phyloP scores from a whole-genome alignment of 2,113 vertebrate species.

The Pungitius pungitius region DNA sequence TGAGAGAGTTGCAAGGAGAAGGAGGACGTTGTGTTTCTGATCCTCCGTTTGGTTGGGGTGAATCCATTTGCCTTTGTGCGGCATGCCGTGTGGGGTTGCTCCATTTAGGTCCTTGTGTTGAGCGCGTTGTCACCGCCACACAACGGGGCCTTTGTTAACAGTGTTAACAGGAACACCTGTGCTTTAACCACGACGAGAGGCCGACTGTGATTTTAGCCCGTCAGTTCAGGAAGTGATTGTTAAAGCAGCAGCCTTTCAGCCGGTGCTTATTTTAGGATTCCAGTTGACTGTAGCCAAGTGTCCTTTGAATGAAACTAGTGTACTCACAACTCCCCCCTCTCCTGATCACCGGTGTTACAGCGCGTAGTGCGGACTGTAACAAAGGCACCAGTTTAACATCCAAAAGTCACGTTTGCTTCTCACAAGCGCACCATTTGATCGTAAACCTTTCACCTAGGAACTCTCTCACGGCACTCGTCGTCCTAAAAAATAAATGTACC shows the following conservation, averaged over 20 bases:
- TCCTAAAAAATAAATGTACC: no score
- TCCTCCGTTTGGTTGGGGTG: neutral
- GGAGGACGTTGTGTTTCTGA: neutral
- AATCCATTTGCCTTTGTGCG: neutral
- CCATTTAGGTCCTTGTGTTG: neutral
- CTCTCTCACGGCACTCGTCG: no score
- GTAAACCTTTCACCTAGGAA: no score
- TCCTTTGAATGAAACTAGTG: neutral
- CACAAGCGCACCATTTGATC: no score
- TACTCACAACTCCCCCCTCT: no score
- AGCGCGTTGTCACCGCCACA: neutral
- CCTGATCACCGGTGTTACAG: no score
- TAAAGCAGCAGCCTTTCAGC: neutral
- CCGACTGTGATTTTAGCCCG: neutral
- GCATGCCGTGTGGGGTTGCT: neutral
- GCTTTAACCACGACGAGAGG: neutral
- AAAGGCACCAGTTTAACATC: no score
- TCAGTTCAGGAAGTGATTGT: neutral
- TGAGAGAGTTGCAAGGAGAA: neutral
- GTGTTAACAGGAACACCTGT: neutral
- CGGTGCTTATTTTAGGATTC: neutral
- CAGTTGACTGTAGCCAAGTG: neutral
- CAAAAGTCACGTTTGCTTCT: no score
- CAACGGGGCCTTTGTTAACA: neutral
- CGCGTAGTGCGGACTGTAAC: no score